Base-by-base conservation (phyloP, 2,888 invertebrate species). In the Microplitis deprimator region DNA sequence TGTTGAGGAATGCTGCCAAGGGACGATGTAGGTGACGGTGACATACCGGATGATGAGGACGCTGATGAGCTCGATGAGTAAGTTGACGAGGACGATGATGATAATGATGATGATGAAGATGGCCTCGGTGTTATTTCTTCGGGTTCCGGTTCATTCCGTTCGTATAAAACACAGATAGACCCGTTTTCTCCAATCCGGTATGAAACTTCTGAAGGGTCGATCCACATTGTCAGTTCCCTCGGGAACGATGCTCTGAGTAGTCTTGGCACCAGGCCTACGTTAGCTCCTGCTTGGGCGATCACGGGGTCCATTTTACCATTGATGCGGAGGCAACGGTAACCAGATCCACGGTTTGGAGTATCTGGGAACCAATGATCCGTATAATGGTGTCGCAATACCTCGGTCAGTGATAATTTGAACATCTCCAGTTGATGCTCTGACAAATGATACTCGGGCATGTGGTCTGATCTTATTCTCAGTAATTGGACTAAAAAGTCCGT, bases 341-440 rank as follows among this genome's bases (percentile, higher is more conserved):
- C 95, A 83, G 94, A 94, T 69, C 94, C 95, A 83, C 93, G 93
- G 86, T 92, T 92, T 50, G 94, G 94, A 83, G 92, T 91, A 84
- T 94, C 93, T 39, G 94, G 94, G 89, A 94, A 95, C 94, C 94
- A 95, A 87, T 94, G 94, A 86, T 94, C 92, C 84, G 92, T 88
- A 85, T 93, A 93, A 72, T 92, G 91, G 16, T 88, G 87, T 16
- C 89, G 84, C 65, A 92, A 83, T 8, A 91, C 88, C 75, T 91
- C 90, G 65, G 90, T 89, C 73, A 92, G 82, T 62, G 90, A 90
- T 38, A 85, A 87, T 79, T 91, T 90, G 85, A 92, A 92, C 83
- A 89, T 86, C 60, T 90, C 90, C 75, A 91, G 83, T 82, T 91
- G 91, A 41, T 92, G 84, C 78, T 89, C 89, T 60, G 87, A 85